These are phyloP conservation scores for Metopia argyrocephala DNA, from an alignment of 2,888 invertebrate species.

Conservation along the genomic window DNA sequence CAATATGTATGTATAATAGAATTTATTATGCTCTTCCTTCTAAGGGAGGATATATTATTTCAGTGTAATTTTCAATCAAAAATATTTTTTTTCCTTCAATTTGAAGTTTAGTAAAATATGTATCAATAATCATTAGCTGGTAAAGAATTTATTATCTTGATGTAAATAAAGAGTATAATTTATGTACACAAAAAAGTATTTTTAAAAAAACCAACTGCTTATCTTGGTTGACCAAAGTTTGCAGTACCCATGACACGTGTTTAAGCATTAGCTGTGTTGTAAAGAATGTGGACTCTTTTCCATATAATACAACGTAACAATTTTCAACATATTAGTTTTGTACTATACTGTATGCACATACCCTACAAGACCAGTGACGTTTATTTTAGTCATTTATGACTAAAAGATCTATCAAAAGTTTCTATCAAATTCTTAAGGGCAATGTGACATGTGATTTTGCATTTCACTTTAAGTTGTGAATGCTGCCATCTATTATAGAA, in stretches of 20 bases:
- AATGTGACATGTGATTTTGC: too few species aligned
- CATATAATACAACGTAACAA: too few species aligned
- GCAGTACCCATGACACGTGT: conserved; percentile 75
- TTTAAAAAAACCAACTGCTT: conserved; percentile 66
- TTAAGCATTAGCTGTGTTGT: conserved; percentile 4
- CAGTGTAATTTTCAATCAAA: neutral
- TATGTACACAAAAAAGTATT: conserved; percentile 6
- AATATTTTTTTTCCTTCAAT: neutral
- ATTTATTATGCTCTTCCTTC: conserved; percentile 12
- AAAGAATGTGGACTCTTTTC: too few species aligned
- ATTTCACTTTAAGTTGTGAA: too few species aligned
- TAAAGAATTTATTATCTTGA: conserved; percentile 5
- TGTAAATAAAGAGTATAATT: neutral
- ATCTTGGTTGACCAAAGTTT: conserved; percentile 77
- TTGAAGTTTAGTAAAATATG: neutral
- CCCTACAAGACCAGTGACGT: too few species aligned
- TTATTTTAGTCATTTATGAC: too few species aligned
- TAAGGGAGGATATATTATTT: neutral
- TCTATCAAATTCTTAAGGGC: too few species aligned
- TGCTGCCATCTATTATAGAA: too few species aligned
- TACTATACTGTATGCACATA: too few species aligned
- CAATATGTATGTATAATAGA: too few species aligned
- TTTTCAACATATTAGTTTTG: too few species aligned
- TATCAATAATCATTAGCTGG: conserved; percentile 25
- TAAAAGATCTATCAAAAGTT: too few species aligned